phyloP scores from a whole-genome alignment of 2,888 invertebrate species.

The Netelia inedita region DNA sequence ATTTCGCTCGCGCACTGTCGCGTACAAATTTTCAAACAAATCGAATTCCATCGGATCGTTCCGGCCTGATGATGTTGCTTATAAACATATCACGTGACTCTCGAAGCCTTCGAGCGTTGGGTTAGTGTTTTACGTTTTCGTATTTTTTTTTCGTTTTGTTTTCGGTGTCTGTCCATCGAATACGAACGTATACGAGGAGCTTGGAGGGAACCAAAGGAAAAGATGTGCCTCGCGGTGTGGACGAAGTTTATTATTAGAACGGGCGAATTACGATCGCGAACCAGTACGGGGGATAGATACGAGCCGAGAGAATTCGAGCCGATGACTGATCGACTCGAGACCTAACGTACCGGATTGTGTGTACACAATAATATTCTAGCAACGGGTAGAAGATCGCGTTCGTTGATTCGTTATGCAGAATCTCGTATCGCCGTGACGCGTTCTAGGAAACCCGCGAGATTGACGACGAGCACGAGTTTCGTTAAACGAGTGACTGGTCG shows the following conservation, averaged over 20 bases:
- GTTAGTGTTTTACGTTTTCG: neutral
- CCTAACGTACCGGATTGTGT: slow-evolving; percentile 41
- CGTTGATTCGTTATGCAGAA: neutral
- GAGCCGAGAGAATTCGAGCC: slow-evolving; percentile 40
- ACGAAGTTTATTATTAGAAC: slow-evolving; percentile 78
- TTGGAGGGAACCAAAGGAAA: slow-evolving; percentile 8
- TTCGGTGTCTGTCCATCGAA: slow-evolving; percentile 12
- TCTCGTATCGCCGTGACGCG: neutral
- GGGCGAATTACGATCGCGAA: slow-evolving; percentile 78
- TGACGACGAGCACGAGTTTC: neutral
- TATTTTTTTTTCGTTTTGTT: slow-evolving; percentile 13
- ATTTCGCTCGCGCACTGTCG: slow-evolving; percentile 61
- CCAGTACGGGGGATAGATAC: slow-evolving; percentile 69
- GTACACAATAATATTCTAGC: neutral
- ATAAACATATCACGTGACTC: slow-evolving; percentile 73
- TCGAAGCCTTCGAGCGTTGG: slow-evolving; percentile 67
- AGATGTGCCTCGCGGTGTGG: slow-evolving; percentile 50
- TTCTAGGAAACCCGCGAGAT: neutral
- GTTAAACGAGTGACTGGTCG: neutral
- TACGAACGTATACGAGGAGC: slow-evolving; percentile 41
- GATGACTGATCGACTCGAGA: slow-evolving; percentile 75
- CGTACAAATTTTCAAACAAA: slow-evolving; percentile 80
- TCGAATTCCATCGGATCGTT: slow-evolving; percentile 76
- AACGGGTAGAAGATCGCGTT: neutral
- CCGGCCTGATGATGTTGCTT: slow-evolving; percentile 71